Base-by-base conservation (phyloP, 2,113 vertebrate genomes). In the Phrynocephalus versicolor region DNA sequence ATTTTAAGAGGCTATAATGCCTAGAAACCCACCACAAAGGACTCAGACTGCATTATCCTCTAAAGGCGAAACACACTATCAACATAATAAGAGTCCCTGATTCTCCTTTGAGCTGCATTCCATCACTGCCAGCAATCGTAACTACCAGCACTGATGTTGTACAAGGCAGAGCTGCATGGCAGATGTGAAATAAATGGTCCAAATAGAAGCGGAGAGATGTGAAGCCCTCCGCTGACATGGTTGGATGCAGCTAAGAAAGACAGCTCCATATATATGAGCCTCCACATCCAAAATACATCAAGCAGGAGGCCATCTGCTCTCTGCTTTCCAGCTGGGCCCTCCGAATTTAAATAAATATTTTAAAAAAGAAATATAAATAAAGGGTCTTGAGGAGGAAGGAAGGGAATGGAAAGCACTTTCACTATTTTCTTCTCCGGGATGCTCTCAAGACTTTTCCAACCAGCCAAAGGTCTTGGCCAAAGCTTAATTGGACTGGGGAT, bases 291-390 rank as follows among this genome's bases (percentile, higher is more conserved):
- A 74, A 80, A 84, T 78, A 69, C 10, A 35, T 72, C 64, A 33
- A 62, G 64, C 45, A 51, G 10, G 35, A 76, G 79, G 77, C 79
- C 1, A 0, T 2, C 1, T 71, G 86, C 65, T 0, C 0, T 45
- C 71, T 75, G 27, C 0, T 0, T 74, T 84, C 64, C 62, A 64
- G 13, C 60, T 0, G 1, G 25, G 85, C 67, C 82, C 19, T 81
- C 23, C 69, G 0, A 1, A 86, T 94, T 92, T 19, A 82, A 62
- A 83, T 91, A 92, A 95, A 94, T 93, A 95, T 94, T 94, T 93
- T 51, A 30, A 81, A 91, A 76, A 81, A 45, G 19, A 74, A 73
- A 37, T 78, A 85, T 92, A 94, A 94, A 94, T 88, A 93, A 79
- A 58, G 89, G 57, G 12, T 70, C 65, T 89, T 1, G 0, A 45